These are phyloP conservation scores for Trypoxylus dichotomus DNA, from an alignment of 1,140 invertebrate genomes.

Conservation along the genomic window DNA sequence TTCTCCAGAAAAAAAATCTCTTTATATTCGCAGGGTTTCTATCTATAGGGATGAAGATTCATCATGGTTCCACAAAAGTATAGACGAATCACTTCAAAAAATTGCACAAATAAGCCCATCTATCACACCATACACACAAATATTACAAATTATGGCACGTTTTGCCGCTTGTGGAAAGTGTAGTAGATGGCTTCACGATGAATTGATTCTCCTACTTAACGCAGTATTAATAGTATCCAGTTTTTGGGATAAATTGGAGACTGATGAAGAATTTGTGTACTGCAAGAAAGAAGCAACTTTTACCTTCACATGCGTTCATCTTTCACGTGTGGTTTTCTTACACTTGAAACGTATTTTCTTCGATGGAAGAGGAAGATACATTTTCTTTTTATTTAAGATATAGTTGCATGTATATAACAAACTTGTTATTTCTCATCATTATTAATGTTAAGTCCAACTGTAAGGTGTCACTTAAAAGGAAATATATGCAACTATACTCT, in stretches of 20 bases:
- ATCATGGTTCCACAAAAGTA: slow-evolving; percentile 27
- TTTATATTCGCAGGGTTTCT: slow-evolving; percentile 19
- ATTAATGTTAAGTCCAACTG: background rate
- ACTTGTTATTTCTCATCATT: background rate
- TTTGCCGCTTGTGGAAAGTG: slow-evolving; percentile 8
- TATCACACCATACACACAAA: slow-evolving; percentile 9
- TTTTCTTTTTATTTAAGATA: background rate
- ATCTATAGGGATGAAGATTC: background rate
- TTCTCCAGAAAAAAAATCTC: slow-evolving; percentile 15
- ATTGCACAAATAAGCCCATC: background rate
- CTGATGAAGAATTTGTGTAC: background rate
- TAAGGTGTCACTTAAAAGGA: background rate
- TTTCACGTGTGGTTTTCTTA: background rate
- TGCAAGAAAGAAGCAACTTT: background rate
- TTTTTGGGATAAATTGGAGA: background rate
- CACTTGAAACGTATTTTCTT: background rate
- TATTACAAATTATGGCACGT: background rate
- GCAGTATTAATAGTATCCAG: background rate
- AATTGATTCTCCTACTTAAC: background rate
- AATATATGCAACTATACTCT: background rate
- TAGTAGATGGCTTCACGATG: background rate
- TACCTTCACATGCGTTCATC: background rate
- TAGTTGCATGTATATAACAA: background rate
- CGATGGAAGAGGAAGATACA: background rate
- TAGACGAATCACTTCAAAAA: background rate